Conservation (phyloP, 2,888 invertebrate genomes). For the Drosophila fulvimacula region DNA sequence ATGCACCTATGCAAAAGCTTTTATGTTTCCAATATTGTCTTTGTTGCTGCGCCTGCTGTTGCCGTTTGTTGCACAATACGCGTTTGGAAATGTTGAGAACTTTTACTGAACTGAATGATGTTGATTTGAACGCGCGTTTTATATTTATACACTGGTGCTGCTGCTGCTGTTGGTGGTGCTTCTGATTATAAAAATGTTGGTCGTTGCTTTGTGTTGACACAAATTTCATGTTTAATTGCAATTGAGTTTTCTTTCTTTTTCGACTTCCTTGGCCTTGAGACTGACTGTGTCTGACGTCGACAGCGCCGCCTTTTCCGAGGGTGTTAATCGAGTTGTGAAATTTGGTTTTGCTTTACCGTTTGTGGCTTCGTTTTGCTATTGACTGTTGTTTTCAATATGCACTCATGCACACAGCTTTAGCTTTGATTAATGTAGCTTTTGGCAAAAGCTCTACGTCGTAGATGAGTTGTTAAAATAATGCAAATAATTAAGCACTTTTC, state of each 20-base stretch:
- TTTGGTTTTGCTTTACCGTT: conserved; percentile 25
- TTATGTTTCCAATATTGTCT: conserved; percentile 83
- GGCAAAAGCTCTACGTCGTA: conserved; percentile 58
- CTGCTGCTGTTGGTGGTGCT: conserved; percentile 56
- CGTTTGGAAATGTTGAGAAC: conserved; percentile 64
- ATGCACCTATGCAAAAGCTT: conserved; percentile 84
- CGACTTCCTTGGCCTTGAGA: conserved; percentile 66
- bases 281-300: conserved; percentile 51
- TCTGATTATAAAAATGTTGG: conserved; percentile 70
- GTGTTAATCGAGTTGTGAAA: conserved; percentile 56
- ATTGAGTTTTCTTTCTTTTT: conserved; percentile 61
- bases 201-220: conserved; percentile 80
- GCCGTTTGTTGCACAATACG: conserved; percentile 59
- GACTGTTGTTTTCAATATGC: conserved; percentile 23
- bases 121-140: conserved; percentile 51
- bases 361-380: conserved; percentile 12
- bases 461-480: conserved; percentile 66
- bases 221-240: conserved; percentile 85
- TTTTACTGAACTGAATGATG: conserved; percentile 63
- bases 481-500: conserved; percentile 75
- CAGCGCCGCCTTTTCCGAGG: conserved; percentile 51
- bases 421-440: conserved; percentile 65
- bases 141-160: conserved; percentile 70
- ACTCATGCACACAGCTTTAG: conserved; percentile 40
- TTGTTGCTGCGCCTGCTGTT: conserved; percentile 57